Conservation (phyloP, 2,113 vertebrate species). For the Myotis davidii region DNA sequence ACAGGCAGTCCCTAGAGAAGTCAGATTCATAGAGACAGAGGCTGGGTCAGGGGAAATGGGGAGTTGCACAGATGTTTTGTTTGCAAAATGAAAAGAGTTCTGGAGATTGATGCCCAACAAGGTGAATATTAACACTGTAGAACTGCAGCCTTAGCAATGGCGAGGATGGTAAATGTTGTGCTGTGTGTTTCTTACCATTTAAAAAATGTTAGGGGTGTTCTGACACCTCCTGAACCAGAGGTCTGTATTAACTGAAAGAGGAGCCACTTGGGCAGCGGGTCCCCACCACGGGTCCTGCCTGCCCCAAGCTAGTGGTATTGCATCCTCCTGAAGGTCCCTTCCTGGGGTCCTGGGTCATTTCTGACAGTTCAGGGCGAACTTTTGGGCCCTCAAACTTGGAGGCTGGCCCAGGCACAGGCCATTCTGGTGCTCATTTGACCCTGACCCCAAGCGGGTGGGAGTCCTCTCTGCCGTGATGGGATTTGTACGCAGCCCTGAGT, state of each 20-base stretch:
- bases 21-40: background rate
- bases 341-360: background rate
- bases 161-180: background rate
- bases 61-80: fast-evolving
- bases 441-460: background rate
- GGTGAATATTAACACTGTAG: too few species aligned
- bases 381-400: background rate
- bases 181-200: background rate
- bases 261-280: fast-evolving
- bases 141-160: background rate
- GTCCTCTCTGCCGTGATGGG: background rate
- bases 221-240: background rate
- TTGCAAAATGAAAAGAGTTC: background rate
- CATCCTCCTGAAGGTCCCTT: too few species aligned
- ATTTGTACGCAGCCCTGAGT: fast-evolving
- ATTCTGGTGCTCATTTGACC: background rate
- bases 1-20: fast-evolving
- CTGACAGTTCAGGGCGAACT: background rate
- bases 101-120: background rate
- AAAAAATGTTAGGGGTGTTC: background rate
- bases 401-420: background rate
- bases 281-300: background rate
- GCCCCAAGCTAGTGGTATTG: background rate
- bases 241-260: fast-evolving
- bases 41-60: background rate